phyloP scores from a whole-genome alignment of 2,888 invertebrate genomes.

The Trypoxylon attenuatum region DNA sequence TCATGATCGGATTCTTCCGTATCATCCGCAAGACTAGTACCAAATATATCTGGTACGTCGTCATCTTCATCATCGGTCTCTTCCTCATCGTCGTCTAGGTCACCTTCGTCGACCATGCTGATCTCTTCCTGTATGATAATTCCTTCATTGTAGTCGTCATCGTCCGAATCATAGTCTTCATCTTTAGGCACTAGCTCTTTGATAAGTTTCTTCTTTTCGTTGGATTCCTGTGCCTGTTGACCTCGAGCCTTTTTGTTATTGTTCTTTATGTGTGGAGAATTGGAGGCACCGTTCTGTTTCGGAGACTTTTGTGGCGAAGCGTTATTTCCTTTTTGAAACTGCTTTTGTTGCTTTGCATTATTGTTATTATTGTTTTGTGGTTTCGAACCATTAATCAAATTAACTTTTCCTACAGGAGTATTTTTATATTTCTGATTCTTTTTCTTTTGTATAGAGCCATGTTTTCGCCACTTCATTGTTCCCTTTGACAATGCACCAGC shows the following conservation, averaged over 20 bases:
- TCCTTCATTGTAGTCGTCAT: conserved; percentile 33
- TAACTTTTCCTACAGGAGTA: conserved; percentile 52
- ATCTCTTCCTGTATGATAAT: conserved; percentile 4
- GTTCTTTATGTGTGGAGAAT: not conserved
- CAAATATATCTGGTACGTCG: conserved; percentile 31
- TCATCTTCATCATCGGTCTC: conserved; percentile 23
- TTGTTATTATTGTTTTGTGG: not conserved
- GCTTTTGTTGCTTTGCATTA: not conserved
- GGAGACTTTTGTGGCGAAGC: not conserved
- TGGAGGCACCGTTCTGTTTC: not conserved
- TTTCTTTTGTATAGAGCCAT: conserved; percentile 32
- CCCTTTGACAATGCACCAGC: not conserved
- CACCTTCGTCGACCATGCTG: conserved; percentile 16
- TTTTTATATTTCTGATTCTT: conserved; percentile 56
- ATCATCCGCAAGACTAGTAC: conserved; percentile 40
- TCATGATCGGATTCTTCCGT: conserved; percentile 44
- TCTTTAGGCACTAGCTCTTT: not conserved
- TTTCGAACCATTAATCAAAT: conserved; percentile 38
- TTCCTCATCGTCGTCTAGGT: conserved; percentile 21
- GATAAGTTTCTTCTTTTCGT: not conserved
- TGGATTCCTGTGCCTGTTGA: not conserved
- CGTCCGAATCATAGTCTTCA: conserved; percentile 8
- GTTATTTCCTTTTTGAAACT: conserved; percentile 1
- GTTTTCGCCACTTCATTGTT: not conserved
- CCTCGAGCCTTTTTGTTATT: not conserved